A percentile compares a stretch with the other conserved stretches of the same genome.
Conservation (phyloP, 2,888 invertebrate genomes). For the Hoplodrina ambigua region DNA sequence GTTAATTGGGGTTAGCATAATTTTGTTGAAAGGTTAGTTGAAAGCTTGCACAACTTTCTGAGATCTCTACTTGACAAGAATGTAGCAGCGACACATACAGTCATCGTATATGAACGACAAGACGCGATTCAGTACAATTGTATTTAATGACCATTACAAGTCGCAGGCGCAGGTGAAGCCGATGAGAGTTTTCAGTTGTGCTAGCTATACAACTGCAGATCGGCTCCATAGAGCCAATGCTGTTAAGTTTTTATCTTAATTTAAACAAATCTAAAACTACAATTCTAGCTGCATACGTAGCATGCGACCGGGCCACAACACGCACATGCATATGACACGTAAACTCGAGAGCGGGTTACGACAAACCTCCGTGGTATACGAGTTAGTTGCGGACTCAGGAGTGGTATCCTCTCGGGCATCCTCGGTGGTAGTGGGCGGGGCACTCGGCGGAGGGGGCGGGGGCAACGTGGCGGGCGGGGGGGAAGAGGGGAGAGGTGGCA, state of each 20-base stretch:
- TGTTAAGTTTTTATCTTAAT: slow-evolving; percentile 11
- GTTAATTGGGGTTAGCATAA: slow-evolving; percentile 11
- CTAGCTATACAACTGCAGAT: slow-evolving; percentile 23
- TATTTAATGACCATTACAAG: background rate
- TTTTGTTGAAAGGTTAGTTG: background rate
- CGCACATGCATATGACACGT: slow-evolving; percentile 71
- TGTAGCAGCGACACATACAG: too few species aligned
- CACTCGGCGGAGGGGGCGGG: slow-evolving; percentile 68
- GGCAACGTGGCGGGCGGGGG: slow-evolving; percentile 56
- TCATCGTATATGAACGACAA: background rate
- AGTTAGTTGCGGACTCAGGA: slow-evolving; percentile 83
- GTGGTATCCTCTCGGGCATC: slow-evolving; percentile 78
- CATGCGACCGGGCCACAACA: slow-evolving; percentile 62
- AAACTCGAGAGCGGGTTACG: slow-evolving; percentile 82
- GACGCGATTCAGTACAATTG: background rate
- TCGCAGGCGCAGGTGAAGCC: background rate
- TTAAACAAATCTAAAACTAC: slow-evolving; percentile 36
- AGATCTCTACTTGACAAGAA: background rate
- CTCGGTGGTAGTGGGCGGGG: slow-evolving; percentile 72
- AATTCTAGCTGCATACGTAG: slow-evolving; percentile 38
- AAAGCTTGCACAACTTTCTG: slow-evolving; percentile 39
- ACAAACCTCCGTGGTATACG: slow-evolving; percentile 89
- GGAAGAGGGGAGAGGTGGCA: slow-evolving; percentile 46
- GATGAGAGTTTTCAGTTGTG: slow-evolving; percentile 33
- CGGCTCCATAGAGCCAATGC: background rate